Percentiles rank a stretch among this genome's conserved stretches.
phyloP scores from a whole-genome alignment of 2,797 vertebrate genomes.

The Petrocephalus sullivani region DNA sequence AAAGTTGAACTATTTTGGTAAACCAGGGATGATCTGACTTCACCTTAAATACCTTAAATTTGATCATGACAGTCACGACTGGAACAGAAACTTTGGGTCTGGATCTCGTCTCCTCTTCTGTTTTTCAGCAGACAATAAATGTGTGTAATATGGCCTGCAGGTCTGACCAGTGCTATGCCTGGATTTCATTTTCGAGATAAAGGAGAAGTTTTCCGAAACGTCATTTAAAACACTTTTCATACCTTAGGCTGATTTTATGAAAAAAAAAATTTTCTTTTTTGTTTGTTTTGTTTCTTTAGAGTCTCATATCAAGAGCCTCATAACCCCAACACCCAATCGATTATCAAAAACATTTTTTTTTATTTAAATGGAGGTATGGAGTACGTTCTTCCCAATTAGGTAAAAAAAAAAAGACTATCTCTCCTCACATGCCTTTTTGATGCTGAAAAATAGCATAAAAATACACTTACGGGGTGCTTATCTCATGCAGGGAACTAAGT shows the following conservation, averaged over 20 bases:
- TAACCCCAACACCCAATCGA: not conserved
- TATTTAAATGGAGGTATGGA: not conserved
- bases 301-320: not conserved
- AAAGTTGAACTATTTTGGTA: not conserved
- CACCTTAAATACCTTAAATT: not conserved
- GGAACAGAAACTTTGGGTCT: not conserved
- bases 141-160: not conserved
- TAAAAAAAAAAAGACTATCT: not conserved
- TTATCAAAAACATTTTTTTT: not conserved
- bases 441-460: not conserved
- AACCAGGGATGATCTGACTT: not conserved
- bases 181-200: not conserved
- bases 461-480: not conserved
- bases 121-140: not conserved
- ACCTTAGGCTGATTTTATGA: not conserved
- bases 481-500: not conserved
- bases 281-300: not conserved
- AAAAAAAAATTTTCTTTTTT: not conserved
- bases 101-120: not conserved
- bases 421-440: not conserved
- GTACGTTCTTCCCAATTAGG: not conserved
- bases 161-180: not conserved
- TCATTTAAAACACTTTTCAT: not conserved
- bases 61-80: not conserved
- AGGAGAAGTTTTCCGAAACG: not conserved